Evolutionary conservation across 2,797 vertebrate genomes (phyloP).

Genomic region (Halcyon badia): DNA sequence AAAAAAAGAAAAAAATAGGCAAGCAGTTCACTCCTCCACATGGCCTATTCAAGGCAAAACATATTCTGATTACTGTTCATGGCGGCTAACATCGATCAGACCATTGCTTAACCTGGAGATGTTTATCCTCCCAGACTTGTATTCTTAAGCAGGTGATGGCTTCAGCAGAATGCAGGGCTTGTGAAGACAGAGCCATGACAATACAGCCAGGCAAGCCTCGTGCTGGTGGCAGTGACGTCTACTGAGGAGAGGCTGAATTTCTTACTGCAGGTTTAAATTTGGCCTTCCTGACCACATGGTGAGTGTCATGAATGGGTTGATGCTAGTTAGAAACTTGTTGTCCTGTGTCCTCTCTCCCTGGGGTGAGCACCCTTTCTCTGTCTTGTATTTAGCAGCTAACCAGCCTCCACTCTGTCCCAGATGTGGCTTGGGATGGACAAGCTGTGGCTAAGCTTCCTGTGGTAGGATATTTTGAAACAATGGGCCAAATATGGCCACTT

Average conservation of each 20-base stretch:
- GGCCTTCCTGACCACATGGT: not conserved
- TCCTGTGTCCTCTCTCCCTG: not conserved
- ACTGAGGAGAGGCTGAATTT: not conserved
- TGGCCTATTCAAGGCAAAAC: not conserved
- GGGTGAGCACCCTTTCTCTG: not conserved
- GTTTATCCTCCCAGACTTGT: not conserved
- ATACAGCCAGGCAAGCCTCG: fast-evolving
- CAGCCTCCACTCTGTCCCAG: not conserved
- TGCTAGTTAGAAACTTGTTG: not conserved
- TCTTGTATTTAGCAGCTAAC: not conserved
- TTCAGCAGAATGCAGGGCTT: not conserved
- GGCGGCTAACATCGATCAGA: not conserved
- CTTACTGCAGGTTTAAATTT: not conserved
- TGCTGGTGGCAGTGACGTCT: not conserved
- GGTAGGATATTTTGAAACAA: not conserved
- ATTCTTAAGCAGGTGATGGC: not conserved
- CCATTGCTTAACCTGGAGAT: not conserved
- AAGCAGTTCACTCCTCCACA: not conserved
- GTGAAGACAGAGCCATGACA: not conserved
- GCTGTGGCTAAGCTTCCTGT: fast-evolving
- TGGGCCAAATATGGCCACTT: not conserved
- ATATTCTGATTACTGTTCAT: not conserved
- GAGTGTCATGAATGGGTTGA: not conserved
- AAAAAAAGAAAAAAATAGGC: not conserved
- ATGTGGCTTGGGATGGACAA: not conserved